Percentiles rank a stretch among this genome's conserved stretches.
These are phyloP conservation scores for Anniella stebbinsi DNA, from an alignment of 2,797 vertebrate genomes.

Conservation along the genomic window DNA sequence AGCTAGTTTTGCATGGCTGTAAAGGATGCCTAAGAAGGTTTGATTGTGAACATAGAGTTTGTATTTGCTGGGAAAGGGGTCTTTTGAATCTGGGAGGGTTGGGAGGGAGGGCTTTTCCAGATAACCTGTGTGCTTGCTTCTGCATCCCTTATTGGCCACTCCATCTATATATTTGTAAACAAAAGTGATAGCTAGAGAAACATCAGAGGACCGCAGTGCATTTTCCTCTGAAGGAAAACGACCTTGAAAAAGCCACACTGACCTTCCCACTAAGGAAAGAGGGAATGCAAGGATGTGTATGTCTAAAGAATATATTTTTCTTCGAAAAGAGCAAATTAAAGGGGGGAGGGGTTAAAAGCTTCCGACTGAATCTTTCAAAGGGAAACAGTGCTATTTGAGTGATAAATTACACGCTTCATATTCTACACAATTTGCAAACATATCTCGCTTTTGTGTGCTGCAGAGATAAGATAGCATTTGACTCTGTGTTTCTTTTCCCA, in stretches of 20 bases:
- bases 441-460: constrained; percentile 36
- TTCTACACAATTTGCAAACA: constrained; percentile 42
- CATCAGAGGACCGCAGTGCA: not conserved
- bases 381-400: constrained; percentile 25
- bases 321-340: not conserved
- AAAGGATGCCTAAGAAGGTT: not conserved
- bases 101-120: too few species aligned
- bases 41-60: not conserved
- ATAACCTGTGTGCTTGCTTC: not conserved
- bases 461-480: constrained; percentile 52
- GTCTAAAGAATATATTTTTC: not conserved
- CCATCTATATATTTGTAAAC: not conserved
- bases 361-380: constrained; percentile 55
- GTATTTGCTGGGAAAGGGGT: not conserved
- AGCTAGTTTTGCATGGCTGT: not conserved
- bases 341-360: not conserved
- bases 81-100: not conserved
- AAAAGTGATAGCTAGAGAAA: not conserved
- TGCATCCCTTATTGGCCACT: not conserved
- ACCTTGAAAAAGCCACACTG: not conserved
- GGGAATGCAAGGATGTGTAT: too few species aligned
- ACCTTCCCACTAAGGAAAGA: not conserved
- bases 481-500: not conserved
- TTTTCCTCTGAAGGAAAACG: not conserved
- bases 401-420: constrained; percentile 52